Evolutionary conservation across 2,888 invertebrate genomes (phyloP).

Genomic region (Buathra laborator): DNA sequence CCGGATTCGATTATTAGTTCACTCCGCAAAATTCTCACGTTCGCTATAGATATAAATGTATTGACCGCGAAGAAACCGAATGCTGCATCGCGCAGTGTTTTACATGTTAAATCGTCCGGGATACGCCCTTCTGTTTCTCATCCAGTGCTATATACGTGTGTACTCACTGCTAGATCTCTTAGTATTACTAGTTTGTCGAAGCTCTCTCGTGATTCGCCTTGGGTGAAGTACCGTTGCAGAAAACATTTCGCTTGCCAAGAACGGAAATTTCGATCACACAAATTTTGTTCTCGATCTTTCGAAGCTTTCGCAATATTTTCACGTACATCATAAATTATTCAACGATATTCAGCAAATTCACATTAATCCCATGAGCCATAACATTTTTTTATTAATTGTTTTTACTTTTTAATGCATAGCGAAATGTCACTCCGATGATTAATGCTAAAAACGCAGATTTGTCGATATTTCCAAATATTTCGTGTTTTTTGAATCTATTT

Average conservation of each 20-base stretch:
- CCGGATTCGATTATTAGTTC: slow-evolving; percentile 78
- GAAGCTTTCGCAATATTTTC: too few relatives aligned
- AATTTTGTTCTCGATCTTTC: background rate
- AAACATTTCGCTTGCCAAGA: background rate
- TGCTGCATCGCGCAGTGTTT: background rate
- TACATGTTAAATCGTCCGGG: background rate
- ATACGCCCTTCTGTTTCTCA: too few relatives aligned
- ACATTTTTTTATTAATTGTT: background rate
- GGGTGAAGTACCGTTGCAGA: background rate
- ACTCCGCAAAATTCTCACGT: slow-evolving; percentile 67
- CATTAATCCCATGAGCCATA: too few relatives aligned
- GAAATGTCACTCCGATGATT: background rate
- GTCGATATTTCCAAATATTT: background rate
- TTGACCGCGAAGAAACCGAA: background rate
- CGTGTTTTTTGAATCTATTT: background rate
- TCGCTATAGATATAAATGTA: slow-evolving; percentile 14
- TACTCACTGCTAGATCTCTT: background rate
- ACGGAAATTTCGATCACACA: slow-evolving; percentile 4
- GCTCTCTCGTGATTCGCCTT: background rate
- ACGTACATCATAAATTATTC: too few relatives aligned
- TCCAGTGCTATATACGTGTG: background rate
- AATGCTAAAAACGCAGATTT: background rate
- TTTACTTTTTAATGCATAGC: background rate
- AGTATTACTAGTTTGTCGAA: background rate
- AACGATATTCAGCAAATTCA: too few relatives aligned